These are phyloP conservation scores for Tenthredo livida DNA, from an alignment of 2,888 invertebrate genomes.

Conservation along the genomic window DNA sequence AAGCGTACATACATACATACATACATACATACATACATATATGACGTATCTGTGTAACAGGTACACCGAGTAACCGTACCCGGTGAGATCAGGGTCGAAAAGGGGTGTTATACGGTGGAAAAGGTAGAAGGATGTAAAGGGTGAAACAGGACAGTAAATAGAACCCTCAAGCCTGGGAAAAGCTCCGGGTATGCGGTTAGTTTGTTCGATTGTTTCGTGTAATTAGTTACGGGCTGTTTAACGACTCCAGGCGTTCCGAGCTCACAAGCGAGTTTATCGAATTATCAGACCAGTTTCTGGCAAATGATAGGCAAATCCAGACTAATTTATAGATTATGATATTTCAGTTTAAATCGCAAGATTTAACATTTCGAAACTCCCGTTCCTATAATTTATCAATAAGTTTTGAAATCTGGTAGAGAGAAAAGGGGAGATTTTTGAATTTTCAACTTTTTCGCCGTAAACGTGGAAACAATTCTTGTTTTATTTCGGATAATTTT, in stretches of 20 bases:
- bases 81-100: not conserved
- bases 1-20: not conserved
- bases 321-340: not conserved
- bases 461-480: not conserved
- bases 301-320: not conserved
- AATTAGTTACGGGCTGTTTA: slow-evolving; percentile 38
- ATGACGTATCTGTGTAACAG: not conserved
- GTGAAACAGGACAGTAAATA: slow-evolving; percentile 25
- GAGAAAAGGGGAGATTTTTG: not conserved
- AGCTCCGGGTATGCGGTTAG: slow-evolving; percentile 22
- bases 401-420: not conserved
- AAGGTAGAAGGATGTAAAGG: slow-evolving; percentile 14
- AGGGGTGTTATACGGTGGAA: slow-evolving; percentile 2
- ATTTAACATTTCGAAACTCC: not conserved
- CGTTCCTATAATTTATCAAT: not conserved
- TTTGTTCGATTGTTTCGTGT: slow-evolving; percentile 48
- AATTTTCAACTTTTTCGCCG: not conserved
- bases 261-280: not conserved
- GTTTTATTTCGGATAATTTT: not conserved
- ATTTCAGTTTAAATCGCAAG: not conserved
- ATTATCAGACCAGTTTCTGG: not conserved
- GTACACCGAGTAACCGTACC: not conserved
- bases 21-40: not conserved
- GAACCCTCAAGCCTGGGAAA: slow-evolving; percentile 8
- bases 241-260: slow-evolving; percentile 13